Base-by-base conservation (phyloP, 2,888 invertebrate species). In the Strigamia transsilvanica region DNA sequence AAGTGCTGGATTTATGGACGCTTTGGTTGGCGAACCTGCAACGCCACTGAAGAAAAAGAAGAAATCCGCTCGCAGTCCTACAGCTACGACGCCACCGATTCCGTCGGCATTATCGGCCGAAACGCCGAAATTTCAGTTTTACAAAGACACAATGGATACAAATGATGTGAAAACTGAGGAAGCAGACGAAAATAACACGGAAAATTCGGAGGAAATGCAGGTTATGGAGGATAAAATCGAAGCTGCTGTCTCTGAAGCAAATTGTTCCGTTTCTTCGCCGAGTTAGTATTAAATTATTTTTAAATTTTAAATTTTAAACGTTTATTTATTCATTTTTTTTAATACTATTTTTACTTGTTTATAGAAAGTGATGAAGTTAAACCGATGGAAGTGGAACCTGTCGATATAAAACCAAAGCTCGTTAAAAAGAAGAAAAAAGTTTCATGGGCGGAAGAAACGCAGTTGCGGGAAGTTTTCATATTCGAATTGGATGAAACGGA, bases 401-500 rank as follows among this genome's bases (percentile, higher is more conserved):
- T 23, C 10, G 80, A 80, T 13, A 81, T 80, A 7, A 51, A 77
- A 73, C 51, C 80, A 80, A 46, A 41, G n/a, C 9, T 46, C 23
- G 32, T 23, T 7, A 41, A 78, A 51, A 79, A 92, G 87, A 96
- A 94, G 87, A 94, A 94, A 88, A 91, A 92, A 85, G 91, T 94
- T 6, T 92, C 92, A 86, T 97, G 96, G 93, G 93, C 93, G 86
- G 91, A 93, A 4, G 96, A 96, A 83, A 89, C 91, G 7, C 92
- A 93, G 84, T 89, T 99, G 42, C 94, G 94, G 85, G 93, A 94
- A 86, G 90, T 96, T 82, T 93, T 94, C 86, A 97, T 92, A 88
- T 98, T 99, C 88, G 98, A 98, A 88, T 89, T 98, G 85, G 98
- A 98, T 88, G 98, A 97, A 89, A 97, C 94, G 18, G 98, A 99